Evolutionary conservation across 2,888 invertebrate genomes (phyloP), one percentile per base, ranked within the genome.

Genomic region (Rambutsinella grinnellia): DNA sequence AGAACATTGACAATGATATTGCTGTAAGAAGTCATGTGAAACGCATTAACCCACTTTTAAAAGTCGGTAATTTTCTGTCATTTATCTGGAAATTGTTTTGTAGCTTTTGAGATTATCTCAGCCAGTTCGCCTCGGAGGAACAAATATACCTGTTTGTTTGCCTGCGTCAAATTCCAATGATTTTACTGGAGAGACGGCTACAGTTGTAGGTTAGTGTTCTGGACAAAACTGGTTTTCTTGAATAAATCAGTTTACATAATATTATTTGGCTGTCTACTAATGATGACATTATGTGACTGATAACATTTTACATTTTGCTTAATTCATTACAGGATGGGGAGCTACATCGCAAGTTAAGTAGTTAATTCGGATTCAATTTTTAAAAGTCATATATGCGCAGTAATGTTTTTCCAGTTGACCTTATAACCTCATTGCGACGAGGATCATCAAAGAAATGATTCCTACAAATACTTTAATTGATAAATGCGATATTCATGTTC

Each of bases 141-240:
- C 80, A 1, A 51, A 82, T 3, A 71, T 79, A 24, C 84, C 84
- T 5, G 82, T 76, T 24, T 84, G 84, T 28, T 65, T 84, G 2
- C 84, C 84, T 36, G 82, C 82, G 10, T 72, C 76, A 44, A 80
- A 82, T 24, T 72, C 78, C 6, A 21, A 75, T 23, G 65, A 65
- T 5, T 82, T 79, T 70, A 76, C 65, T 19, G 74, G 71, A n/a
- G 57, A 75, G 5, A 76, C 57, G 3, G 82, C 72, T 0, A 83
- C 83, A 13, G 82, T 80, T 8, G 80, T 79, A 8, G 83, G 80
- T 54, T 69, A n/a, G n/a, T 74, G 5, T 10, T 15, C 24, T 10
- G n/a, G 27, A 26, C 24, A 49, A 27, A 23, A 24, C 15, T 6
- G n/a, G 26, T 17, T 26, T 10, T 2, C 24, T 24, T 36, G 5